These are phyloP conservation scores for Ahaetulla prasina DNA, from an alignment of 2,113 vertebrate genomes.

Conservation along the genomic window DNA sequence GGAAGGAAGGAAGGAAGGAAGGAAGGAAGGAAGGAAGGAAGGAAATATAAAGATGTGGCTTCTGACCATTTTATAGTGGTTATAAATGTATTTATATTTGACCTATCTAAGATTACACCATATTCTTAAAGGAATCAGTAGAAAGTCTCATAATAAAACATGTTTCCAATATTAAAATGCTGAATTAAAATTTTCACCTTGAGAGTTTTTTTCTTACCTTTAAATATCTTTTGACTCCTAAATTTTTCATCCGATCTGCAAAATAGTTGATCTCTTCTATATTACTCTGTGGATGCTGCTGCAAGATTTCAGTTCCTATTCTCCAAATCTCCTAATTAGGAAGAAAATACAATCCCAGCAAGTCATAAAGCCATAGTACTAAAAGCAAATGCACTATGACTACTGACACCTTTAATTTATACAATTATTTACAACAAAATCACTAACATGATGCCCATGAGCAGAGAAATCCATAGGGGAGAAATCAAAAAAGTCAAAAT, in stretches of 20 bases:
- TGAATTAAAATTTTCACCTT: not conserved
- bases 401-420: not conserved
- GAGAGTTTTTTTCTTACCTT: conserved; percentile 66
- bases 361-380: not conserved
- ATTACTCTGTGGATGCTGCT: conserved; percentile 75
- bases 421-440: not conserved
- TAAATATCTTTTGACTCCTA: conserved; percentile 78
- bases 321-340: conserved; percentile 79
- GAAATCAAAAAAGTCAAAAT: not conserved
- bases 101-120: not conserved
- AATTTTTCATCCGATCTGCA: conserved; percentile 84
- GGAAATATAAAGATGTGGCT: not conserved
- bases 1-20: not conserved
- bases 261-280: conserved; percentile 77
- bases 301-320: conserved; percentile 82
- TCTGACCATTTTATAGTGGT: not conserved
- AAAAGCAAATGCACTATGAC: not conserved
- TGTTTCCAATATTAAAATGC: not conserved
- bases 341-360: conserved; percentile 14
- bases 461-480: not conserved
- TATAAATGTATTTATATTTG: not conserved
- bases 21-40: not conserved
- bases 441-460: not conserved
- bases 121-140: not conserved
- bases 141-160: not conserved